Base-by-base conservation (phyloP, 2,888 invertebrate species). In the Petrolisthes manimaculis region DNA sequence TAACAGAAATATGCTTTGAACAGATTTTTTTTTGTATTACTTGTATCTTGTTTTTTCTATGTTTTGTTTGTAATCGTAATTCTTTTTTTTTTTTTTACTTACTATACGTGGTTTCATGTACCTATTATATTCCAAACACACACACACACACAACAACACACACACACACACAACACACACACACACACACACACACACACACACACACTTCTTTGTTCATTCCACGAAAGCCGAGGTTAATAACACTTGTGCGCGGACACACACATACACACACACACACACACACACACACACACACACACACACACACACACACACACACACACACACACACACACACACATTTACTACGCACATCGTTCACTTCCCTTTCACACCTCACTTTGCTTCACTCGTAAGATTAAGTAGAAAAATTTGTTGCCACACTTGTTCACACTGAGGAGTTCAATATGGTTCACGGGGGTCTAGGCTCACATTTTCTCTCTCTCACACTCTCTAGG, bases 241-340 rank as follows among this genome's bases (percentile, higher is more conserved):
- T 12, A 9, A 24, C 24, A 75, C 75, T 75, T 18, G 24, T 75
- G 14, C n/a, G 75, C 9, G 9, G 24, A 3, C 18, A 4, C 18
- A 75, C 24, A 75, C 75, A 75, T 9, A 18, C 75, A 75, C 75
- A 75, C 21, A 75, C 75, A 75, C 21, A 75, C 18, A 75, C 75
- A 75, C 24, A 75, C 75, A 75, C 75, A 24, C 21, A 75, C 75
- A 75, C 18, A 75, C 18, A 75, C 75, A 75, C 21, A 18, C 75
- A 24, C 75, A 75, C 21, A 75, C 75, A 75, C 18, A 75, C 18
- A 75, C 75, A 75, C 21, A 18, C 75, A 75, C 75, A 75, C 21
- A 75, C 75, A 75, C 24, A 75, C 18, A 75, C 75, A 75, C 24
- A 75, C 75, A 75, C 69, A 75, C 75, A 75, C 3, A 75, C 2